Conservation (phyloP, 2,113 vertebrate species). For the Xiphophorus maculatus region DNA sequence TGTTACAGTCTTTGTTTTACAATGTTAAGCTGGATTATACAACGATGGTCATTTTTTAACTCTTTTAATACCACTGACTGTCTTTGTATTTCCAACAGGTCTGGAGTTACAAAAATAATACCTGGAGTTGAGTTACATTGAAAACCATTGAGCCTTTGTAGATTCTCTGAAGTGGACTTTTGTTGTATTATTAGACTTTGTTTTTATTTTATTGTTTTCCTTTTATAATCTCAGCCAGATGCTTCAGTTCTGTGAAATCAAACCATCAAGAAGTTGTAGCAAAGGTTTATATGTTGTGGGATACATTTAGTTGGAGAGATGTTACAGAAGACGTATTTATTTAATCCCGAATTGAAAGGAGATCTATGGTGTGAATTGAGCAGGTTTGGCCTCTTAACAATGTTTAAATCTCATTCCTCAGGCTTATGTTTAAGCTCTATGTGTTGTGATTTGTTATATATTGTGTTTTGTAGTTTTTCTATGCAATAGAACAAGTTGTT, state of each 20-base stretch:
- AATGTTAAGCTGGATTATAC: constrained; percentile 58
- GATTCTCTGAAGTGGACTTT: neutral
- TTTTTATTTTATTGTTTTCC: neutral
- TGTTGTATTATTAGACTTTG: neutral
- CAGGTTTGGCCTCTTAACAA: constrained; percentile 47
- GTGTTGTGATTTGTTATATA: constrained; percentile 66
- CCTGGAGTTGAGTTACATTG: constrained; percentile 9
- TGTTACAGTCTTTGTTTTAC: constrained; percentile 47
- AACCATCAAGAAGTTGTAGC: constrained; percentile 41
- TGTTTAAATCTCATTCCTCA: constrained; percentile 71
- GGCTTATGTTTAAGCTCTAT: constrained; percentile 66
- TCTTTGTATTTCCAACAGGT: constrained; percentile 41
- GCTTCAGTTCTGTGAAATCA: constrained; percentile 45
- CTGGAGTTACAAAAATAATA: constrained; percentile 26
- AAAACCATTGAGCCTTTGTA: constrained; percentile 2
- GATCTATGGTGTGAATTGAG: constrained; percentile 19
- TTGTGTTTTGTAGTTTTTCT: constrained; percentile 78
- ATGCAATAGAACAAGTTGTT: constrained; percentile 77
- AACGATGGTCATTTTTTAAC: constrained; percentile 47
- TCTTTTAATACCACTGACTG: constrained; percentile 62
- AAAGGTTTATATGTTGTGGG: constrained; percentile 34
- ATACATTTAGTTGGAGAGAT: constrained; percentile 50
- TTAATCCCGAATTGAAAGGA: constrained; percentile 34
- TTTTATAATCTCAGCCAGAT: constrained; percentile 21
- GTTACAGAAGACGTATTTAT: constrained; percentile 56